Conservation (phyloP, 1,140 invertebrate genomes). For the Popillia japonica region DNA sequence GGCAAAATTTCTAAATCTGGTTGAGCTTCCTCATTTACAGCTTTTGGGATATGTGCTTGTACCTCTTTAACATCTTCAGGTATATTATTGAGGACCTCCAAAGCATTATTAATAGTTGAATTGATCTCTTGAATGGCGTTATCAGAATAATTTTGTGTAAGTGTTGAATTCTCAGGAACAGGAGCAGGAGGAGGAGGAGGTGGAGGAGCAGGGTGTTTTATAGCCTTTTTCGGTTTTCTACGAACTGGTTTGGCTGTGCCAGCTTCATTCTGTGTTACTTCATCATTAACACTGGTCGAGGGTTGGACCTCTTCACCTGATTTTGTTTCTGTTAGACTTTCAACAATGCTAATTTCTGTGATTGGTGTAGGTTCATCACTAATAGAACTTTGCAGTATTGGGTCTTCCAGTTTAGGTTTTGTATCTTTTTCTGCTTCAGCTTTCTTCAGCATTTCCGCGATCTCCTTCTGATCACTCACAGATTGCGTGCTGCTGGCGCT, state of each 20-base stretch:
- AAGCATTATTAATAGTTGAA: slow-evolving; percentile 53
- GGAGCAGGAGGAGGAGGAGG: too few species aligned
- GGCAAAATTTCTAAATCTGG: too few species aligned
- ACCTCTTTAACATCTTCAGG: too few species aligned
- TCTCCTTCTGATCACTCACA: neutral
- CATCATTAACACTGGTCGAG: neutral
- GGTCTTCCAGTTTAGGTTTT: neutral
- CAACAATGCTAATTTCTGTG: neutral
- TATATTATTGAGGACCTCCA: slow-evolving; percentile 51
- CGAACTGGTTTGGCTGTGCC: neutral
- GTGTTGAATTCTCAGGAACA: neutral
- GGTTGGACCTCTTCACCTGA: neutral
- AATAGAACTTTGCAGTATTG: neutral
- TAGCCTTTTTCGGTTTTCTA: neutral
- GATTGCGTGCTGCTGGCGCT: neutral
- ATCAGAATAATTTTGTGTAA: neutral
- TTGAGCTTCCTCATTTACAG: too few species aligned
- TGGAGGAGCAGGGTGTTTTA: neutral
- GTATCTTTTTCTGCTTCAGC: neutral
- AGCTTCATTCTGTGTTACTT: neutral
- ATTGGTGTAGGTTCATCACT: neutral
- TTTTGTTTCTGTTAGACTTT: too few species aligned
- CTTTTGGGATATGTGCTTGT: too few species aligned
- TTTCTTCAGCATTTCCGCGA: neutral
- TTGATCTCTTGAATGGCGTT: slow-evolving; percentile 41